Evolutionary conservation across 2,113 vertebrate species (phyloP).

Genomic region (Lepus timidus): DNA sequence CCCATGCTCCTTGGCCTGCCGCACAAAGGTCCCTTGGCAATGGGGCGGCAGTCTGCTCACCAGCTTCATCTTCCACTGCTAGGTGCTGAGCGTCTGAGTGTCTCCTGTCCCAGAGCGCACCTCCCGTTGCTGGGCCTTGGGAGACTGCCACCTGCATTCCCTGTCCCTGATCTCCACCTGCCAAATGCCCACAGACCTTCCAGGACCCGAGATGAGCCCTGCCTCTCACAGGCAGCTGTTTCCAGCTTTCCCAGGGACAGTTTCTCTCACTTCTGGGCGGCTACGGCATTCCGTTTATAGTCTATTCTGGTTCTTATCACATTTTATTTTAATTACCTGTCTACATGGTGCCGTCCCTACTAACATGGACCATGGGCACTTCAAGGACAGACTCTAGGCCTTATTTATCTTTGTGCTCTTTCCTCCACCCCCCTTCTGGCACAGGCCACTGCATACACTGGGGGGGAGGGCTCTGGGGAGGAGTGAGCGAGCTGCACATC

Average conservation of each 20-base stretch:
- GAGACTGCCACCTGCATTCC: fast-evolving
- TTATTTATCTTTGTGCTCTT: conserved; percentile 50
- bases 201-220: background rate
- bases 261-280: background rate
- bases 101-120: background rate
- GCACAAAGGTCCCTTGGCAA: background rate
- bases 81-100: background rate
- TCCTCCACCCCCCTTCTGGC: background rate
- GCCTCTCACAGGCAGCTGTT: background rate
- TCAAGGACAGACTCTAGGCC: conserved; percentile 44
- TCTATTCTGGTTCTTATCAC: conserved; percentile 50
- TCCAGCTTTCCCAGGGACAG: background rate
- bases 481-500: background rate
- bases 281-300: background rate
- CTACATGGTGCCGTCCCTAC: conserved; percentile 1
- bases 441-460: background rate
- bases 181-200: background rate
- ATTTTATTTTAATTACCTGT: conserved; percentile 73
- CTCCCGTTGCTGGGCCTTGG: too few species aligned
- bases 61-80: background rate
- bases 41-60: background rate
- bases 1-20: background rate
- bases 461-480: too few species aligned
- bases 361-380: background rate
- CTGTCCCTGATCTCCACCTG: background rate